phyloP scores from a whole-genome alignment of 1,140 invertebrate species.

The Calycopis cecrops region DNA sequence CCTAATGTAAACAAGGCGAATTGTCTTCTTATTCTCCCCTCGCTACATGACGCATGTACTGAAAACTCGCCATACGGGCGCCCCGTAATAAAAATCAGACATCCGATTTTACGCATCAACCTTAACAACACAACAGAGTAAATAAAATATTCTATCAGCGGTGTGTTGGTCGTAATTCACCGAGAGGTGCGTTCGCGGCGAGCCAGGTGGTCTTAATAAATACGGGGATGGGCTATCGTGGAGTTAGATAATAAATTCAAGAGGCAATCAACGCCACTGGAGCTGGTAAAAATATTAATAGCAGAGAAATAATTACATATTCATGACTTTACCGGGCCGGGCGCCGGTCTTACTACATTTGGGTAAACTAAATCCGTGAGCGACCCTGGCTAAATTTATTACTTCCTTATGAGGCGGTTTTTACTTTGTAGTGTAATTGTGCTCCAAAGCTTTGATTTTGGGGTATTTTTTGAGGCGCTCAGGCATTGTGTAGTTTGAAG shows the following conservation, averaged over 20 bases:
- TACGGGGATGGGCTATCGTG: conserved; percentile 67
- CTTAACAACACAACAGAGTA: conserved; percentile 24
- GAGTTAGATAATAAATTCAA: conserved; percentile 73
- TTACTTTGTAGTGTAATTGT: conserved; percentile 2
- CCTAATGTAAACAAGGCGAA: no score
- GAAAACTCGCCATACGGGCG: not conserved
- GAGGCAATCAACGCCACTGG: conserved; percentile 70
- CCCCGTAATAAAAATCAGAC: not conserved
- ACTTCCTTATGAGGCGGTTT: conserved; percentile 12
- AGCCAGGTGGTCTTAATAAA: conserved; percentile 73
- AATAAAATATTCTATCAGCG: conserved; percentile 74
- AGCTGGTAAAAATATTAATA: conserved; percentile 71
- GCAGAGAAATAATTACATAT: conserved; percentile 71
- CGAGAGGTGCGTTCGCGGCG: conserved; percentile 51
- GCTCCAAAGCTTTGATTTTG: no score
- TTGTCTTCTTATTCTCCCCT: no score
- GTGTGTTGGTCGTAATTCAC: conserved; percentile 67
- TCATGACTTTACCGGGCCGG: conserved; percentile 51
- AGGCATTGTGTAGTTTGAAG: no score
- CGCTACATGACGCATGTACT: no score
- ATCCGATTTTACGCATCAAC: conserved; percentile 26
- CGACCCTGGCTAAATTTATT: conserved; percentile 26
- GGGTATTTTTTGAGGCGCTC: no score
- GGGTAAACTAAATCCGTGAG: conserved; percentile 47
- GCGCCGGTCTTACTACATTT: conserved; percentile 35